Conservation (phyloP, 2,888 invertebrate species). For the Nemurella pictetii region DNA sequence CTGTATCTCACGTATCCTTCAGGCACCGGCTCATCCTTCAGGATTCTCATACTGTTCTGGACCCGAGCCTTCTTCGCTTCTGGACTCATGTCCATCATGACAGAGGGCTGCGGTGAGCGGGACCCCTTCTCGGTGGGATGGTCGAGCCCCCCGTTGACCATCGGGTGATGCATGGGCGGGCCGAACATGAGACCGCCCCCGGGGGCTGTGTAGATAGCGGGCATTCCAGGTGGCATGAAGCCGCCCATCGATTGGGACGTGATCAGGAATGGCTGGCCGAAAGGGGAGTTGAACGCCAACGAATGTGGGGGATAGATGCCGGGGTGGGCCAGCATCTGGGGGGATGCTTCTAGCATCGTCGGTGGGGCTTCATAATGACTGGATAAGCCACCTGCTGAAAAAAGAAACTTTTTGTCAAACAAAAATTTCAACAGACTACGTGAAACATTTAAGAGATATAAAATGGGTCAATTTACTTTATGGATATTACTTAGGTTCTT, state of each 20-base stretch:
- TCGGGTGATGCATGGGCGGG: slow-evolving; percentile 36
- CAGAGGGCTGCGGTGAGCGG: slow-evolving; percentile 52
- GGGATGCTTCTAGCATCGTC: slow-evolving; percentile 14
- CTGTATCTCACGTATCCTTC: slow-evolving; percentile 85
- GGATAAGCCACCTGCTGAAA: slow-evolving; percentile 33
- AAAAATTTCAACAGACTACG: slow-evolving; percentile 32
- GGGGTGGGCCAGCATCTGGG: slow-evolving; percentile 34
- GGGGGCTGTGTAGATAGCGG: slow-evolving; percentile 50
- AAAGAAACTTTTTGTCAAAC: background rate
- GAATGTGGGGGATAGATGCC: slow-evolving; percentile 44
- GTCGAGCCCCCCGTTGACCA: slow-evolving; percentile 31
- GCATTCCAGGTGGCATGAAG: slow-evolving; percentile 57
- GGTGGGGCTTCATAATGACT: slow-evolving; percentile 2
- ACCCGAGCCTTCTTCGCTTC: slow-evolving; percentile 66
- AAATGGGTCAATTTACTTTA: background rate
- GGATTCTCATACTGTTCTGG: slow-evolving; percentile 71
- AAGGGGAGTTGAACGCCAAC: slow-evolving; percentile 50
- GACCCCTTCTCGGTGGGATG: slow-evolving; percentile 50
- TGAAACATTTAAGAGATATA: slow-evolving; percentile 8
- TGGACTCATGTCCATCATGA: slow-evolving; percentile 53
- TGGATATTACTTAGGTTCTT: too few relatives aligned
- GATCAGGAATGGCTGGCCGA: slow-evolving; percentile 55
- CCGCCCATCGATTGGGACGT: slow-evolving; percentile 53
- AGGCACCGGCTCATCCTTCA: slow-evolving; percentile 89
- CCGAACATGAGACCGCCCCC: slow-evolving; percentile 54